A percentile compares a stretch with the other conserved stretches of the same genome.
Conservation (phyloP, 2,888 invertebrate species). For the Dolomedes plantarius region DNA sequence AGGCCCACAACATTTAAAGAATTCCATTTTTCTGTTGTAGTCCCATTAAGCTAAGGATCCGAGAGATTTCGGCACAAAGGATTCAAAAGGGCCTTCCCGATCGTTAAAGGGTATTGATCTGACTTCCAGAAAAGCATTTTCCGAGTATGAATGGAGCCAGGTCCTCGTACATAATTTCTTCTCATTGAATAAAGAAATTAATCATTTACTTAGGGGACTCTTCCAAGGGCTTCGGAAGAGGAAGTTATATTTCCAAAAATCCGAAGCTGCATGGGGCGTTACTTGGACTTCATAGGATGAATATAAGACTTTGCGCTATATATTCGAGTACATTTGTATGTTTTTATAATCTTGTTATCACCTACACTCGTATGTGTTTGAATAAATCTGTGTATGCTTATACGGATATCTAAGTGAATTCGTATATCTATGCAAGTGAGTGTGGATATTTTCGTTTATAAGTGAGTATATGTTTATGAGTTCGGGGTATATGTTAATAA, state of each 20-base stretch:
- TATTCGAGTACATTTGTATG: no score
- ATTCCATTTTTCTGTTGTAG: neutral
- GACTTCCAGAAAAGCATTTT: constrained; percentile 7
- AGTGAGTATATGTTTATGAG: no score
- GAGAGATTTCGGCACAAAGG: neutral
- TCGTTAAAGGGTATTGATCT: neutral
- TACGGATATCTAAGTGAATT: no score
- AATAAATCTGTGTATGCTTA: no score
- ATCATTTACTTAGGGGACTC: constrained; percentile 8
- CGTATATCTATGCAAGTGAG: no score
- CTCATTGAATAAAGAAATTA: constrained; percentile 9
- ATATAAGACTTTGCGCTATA: no score
- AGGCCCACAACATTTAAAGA: neutral
- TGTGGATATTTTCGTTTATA: no score
- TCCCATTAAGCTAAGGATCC: constrained; percentile 4
- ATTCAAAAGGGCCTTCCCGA: neutral
- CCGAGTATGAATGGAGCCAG: neutral
- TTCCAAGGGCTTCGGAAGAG: neutral
- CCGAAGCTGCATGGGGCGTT: no score
- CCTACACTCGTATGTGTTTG: no score
- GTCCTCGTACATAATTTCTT: constrained; percentile 2
- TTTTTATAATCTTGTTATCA: no score
- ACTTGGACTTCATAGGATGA: no score
- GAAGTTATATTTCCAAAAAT: neutral
- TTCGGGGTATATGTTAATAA: no score